phyloP scores from a whole-genome alignment of 2,113 vertebrate genomes.

The Hippopotamus amphibius region DNA sequence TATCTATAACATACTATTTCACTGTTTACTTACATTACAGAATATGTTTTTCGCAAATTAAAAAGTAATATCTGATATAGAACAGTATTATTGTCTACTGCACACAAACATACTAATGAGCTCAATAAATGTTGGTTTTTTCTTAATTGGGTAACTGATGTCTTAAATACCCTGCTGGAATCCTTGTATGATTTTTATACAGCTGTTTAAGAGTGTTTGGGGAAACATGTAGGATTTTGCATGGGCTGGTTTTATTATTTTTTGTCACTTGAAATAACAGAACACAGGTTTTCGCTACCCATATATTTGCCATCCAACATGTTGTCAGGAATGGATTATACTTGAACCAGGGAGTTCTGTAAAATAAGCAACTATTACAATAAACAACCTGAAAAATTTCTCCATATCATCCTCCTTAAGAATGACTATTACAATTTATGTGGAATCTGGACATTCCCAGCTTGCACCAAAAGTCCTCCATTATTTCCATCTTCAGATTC shows the following conservation, averaged over 20 bases:
- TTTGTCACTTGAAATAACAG: neutral
- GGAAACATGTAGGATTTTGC: neutral
- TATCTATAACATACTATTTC: neutral
- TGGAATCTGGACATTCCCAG: neutral
- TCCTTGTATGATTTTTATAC: neutral
- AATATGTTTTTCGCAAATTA: neutral
- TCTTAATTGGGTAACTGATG: neutral
- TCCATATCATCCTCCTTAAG: neutral
- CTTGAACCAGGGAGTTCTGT: neutral
- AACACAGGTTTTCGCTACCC: neutral
- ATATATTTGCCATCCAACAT: neutral
- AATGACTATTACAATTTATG: neutral
- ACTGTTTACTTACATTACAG: neutral
- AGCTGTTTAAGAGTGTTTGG: neutral
- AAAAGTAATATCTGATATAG: neutral
- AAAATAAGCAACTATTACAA: constrained; percentile 40
- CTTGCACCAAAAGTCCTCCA: neutral
- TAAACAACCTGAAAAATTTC: constrained; percentile 24
- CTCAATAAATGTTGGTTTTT: neutral
- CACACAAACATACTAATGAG: neutral
- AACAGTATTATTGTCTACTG: neutral
- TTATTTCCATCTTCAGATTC: neutral
- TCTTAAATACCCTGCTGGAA: neutral
- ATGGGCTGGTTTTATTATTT: neutral
- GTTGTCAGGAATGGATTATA: neutral